These are phyloP conservation scores for Corvus cornix DNA, from an alignment of 2,113 vertebrate genomes.

Conservation along the genomic window DNA sequence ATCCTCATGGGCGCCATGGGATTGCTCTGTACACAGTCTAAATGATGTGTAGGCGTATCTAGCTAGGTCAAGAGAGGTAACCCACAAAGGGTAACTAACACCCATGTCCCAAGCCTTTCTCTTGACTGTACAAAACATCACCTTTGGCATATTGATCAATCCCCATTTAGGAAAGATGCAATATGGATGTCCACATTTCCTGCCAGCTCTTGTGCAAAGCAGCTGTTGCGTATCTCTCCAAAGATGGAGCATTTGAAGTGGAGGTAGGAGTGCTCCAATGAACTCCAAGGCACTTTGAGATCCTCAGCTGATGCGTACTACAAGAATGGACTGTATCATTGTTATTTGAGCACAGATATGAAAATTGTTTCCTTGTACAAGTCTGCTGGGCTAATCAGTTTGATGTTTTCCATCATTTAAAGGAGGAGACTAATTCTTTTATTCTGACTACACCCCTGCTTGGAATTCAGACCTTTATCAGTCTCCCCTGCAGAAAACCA, in stretches of 20 bases:
- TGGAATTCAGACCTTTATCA: constrained; percentile 41
- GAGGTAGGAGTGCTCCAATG: not conserved
- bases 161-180: not conserved
- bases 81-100: not conserved
- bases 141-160: not conserved
- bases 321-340: not conserved
- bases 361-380: not conserved
- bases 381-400: not conserved
- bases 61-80: not conserved
- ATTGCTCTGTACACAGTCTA: not conserved
- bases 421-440: not conserved
- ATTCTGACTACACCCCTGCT: not conserved
- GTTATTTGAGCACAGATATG: not conserved
- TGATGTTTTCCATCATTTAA: not conserved
- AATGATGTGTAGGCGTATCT: not conserved
- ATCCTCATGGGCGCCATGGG: not conserved
- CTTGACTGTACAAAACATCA: not conserved
- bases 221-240: not conserved
- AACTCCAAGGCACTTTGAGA: not conserved
- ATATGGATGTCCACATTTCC: not conserved
- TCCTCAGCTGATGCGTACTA: not conserved
- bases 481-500: not conserved
- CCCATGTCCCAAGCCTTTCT: not conserved
- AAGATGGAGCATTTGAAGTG: not conserved
- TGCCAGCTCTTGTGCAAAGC: not conserved